These are phyloP conservation scores for Neofelis nebulosa DNA, from an alignment of 2,113 vertebrate species.

Conservation along the genomic window DNA sequence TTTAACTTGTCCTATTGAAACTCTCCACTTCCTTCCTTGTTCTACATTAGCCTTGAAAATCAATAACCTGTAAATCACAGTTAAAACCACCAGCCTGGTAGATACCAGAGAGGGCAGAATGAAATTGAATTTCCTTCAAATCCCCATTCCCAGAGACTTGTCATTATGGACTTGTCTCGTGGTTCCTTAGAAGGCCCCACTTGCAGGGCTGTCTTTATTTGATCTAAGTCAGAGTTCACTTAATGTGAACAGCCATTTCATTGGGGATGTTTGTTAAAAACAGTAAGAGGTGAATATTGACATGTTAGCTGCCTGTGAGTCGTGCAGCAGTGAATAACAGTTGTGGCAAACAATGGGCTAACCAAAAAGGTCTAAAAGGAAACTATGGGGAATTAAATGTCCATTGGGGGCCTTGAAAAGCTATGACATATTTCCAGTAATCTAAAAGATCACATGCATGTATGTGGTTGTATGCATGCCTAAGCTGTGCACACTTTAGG, in stretches of 20 bases:
- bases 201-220: neutral
- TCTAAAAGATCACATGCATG: neutral
- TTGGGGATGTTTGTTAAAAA: neutral
- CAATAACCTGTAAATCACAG: neutral
- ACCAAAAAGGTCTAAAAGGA: neutral
- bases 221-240: neutral
- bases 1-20: neutral
- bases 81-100: neutral
- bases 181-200: neutral
- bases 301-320: neutral
- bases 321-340: neutral
- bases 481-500: neutral
- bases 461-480: neutral
- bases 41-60: neutral
- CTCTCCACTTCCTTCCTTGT: too few relatives aligned
- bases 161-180: conserved; percentile 12
- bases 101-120: neutral
- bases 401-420: neutral
- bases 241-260: neutral
- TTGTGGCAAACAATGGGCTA: neutral
- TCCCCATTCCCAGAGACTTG: neutral
- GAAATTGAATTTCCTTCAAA: neutral
- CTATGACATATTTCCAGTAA: neutral
- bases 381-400: neutral
- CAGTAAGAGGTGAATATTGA: neutral